These are phyloP conservation scores for Apis florea DNA, from an alignment of 1,140 invertebrate genomes.

Conservation along the genomic window DNA sequence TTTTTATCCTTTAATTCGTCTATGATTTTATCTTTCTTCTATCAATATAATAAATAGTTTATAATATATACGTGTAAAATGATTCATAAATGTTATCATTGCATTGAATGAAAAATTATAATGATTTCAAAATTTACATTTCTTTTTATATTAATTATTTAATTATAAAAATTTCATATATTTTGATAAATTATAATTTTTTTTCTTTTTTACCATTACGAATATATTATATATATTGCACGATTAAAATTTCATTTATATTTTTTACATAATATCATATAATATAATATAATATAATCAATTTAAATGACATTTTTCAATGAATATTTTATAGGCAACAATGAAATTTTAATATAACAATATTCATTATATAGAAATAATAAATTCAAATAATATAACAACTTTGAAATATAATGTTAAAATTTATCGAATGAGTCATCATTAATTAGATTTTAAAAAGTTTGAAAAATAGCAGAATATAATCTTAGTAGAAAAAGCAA, in stretches of 20 bases:
- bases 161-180: not conserved
- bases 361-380: not conserved
- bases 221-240: not conserved
- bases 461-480: not conserved
- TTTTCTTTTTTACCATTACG: not conserved
- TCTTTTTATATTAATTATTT: not conserved
- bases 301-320: not conserved
- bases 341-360: not conserved
- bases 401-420: not conserved
- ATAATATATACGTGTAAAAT: not conserved
- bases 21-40: not conserved
- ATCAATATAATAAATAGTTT: not conserved
- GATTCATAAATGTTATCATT: not conserved
- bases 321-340: not conserved
- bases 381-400: not conserved
- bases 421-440: not conserved
- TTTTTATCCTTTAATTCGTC: no score
- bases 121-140: not conserved
- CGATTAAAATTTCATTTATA: not conserved
- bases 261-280: not conserved
- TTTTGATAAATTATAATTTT: not conserved
- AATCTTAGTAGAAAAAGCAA: not conserved
- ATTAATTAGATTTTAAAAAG: not conserved
- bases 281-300: not conserved
- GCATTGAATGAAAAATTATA: not conserved